Evolutionary conservation across 2,797 vertebrate genomes (phyloP), one percentile per base, ranked within the genome.

Genomic region (Lutjanus campechanus): DNA sequence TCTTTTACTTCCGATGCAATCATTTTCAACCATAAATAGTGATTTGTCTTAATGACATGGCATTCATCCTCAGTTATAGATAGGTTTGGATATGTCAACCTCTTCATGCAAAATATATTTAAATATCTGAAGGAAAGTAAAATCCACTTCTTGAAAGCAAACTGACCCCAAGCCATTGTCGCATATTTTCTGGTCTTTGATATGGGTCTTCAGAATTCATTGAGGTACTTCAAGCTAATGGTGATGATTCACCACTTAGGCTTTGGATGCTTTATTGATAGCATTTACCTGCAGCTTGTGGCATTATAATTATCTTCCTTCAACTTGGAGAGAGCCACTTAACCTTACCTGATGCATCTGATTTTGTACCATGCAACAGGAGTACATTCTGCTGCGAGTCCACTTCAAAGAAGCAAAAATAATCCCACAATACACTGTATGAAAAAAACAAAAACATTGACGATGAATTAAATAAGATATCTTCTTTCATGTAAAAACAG

Each of bases 381-480:
- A 79, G 94, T 90, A 96, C 95, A 95, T 94, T 93, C 93, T 94
- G 92, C 86, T 93, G 88, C 81, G 86, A 93, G 85, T 91, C 68
- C 90, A 93, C 85, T 93, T 95, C 90, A 92, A 93, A 76, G 84
- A 91, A 90, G 75, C 76, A 88, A 91, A 84, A 90, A 79, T 91
- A 85, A 95, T 89, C 90, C 86, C 90, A 91, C 66, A 93, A 88
- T 84, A 77, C 43, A 66, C 86, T 79, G 82, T 93, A 81, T 88
- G 89, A 86, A 93, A 91, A 87, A 91, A 91, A 68, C 29, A 36
- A 36, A 94, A 85, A 86, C 76, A 85, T 77, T 85, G 79, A 86
- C 88, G 86, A 82, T 93, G 76, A 87, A 92, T 85, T 88, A 82
- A 90, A 79, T 91, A 68, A 50, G 29, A 71, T 50, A 44, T 61